Evolutionary conservation across 2,888 invertebrate genomes (phyloP).

Genomic region (Mimumesa dahlbomi): DNA sequence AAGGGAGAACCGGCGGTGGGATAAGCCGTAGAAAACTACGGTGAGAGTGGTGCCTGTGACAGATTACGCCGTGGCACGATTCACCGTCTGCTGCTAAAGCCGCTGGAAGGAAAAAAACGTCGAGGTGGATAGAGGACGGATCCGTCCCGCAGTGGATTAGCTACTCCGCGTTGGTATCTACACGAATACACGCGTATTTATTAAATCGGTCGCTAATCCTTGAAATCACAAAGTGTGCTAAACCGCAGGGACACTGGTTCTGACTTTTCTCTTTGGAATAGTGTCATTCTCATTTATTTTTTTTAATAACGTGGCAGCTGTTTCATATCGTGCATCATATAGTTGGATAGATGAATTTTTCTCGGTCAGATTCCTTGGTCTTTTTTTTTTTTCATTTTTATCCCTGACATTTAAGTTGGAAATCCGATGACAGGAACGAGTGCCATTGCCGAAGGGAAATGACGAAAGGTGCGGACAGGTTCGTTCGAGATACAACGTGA

Average conservation of each 20-base stretch:
- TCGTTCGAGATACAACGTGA: no score
- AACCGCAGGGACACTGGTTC: conserved; percentile 10
- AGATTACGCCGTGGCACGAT: conserved; percentile 62
- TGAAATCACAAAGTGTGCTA: conserved; percentile 38
- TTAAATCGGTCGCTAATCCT: conserved; percentile 61
- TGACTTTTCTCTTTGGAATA: neutral
- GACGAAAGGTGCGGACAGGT: no score
- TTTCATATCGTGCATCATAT: neutral
- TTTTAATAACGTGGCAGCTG: neutral
- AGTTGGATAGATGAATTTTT: no score
- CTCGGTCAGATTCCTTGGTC: no score
- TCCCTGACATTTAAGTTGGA: no score
- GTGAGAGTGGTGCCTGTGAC: conserved; percentile 62
- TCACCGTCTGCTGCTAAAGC: conserved; percentile 62
- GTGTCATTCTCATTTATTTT: no score
- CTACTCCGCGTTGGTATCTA: conserved; percentile 55
- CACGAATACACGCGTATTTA: conserved; percentile 63
- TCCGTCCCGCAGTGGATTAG: conserved; percentile 63
- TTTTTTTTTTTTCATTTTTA: no score
- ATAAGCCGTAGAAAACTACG: conserved; percentile 67
- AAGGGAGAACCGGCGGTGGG: conserved; percentile 51
- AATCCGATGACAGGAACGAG: no score
- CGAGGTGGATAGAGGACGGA: conserved; percentile 52
- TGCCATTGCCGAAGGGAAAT: no score
- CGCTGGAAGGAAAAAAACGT: conserved; percentile 52